phyloP scores from a whole-genome alignment of 2,888 invertebrate species.

The Lepidochrysops patricia region DNA sequence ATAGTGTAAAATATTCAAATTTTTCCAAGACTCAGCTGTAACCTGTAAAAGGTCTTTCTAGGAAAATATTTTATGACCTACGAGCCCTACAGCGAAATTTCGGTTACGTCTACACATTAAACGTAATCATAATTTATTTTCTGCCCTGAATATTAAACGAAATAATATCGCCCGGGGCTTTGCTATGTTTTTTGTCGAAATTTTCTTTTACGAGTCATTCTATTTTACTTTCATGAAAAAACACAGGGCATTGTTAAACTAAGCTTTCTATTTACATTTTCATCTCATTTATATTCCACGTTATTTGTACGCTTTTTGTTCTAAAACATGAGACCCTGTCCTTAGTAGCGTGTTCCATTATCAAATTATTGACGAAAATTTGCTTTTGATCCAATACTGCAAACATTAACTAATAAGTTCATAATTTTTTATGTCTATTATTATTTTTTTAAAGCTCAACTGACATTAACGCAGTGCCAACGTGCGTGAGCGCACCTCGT shows the following conservation, averaged over 20 bases:
- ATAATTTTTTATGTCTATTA: no score
- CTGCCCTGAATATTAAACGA: neutral
- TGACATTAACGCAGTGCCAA: no score
- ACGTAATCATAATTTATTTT: slow-evolving; percentile 10
- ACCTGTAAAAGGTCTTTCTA: neutral
- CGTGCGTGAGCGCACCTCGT: no score
- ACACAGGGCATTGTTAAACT: slow-evolving; percentile 11
- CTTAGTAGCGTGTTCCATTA: neutral
- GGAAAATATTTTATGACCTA: neutral
- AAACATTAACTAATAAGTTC: no score
- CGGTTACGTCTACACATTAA: neutral
- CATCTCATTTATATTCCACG: slow-evolving; percentile 12
- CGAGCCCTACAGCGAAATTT: neutral
- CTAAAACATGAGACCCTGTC: neutral
- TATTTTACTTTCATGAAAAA: slow-evolving; percentile 12
- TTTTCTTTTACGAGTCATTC: slow-evolving; percentile 11
- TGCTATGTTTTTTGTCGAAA: slow-evolving; percentile 11
- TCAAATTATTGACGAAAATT: neutral
- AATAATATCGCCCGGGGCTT: slow-evolving; percentile 6
- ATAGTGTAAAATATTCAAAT: no score
- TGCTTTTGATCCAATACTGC: neutral
- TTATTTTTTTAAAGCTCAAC: no score
- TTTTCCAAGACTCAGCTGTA: no score
- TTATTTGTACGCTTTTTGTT: slow-evolving; percentile 10
- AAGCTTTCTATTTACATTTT: slow-evolving; percentile 14